A percentile compares a stretch with the other conserved stretches of the same genome.
phyloP scores from a whole-genome alignment of 1,140 invertebrate species.

The Plectus sambesii region DNA sequence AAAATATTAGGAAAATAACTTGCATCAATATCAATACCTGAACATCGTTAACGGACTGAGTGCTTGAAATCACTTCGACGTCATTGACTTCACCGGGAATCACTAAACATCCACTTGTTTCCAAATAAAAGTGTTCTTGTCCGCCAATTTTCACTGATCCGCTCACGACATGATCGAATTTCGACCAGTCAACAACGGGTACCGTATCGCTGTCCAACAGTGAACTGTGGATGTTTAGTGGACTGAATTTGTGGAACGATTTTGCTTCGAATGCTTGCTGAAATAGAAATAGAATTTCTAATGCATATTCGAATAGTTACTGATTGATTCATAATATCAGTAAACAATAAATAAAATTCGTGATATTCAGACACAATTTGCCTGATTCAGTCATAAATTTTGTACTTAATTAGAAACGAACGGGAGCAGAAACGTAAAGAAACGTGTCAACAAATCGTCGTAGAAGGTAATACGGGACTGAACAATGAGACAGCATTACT shows the following conservation, averaged over 20 bases:
- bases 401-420: constrained; percentile 6
- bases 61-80: constrained; percentile 68
- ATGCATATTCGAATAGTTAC: neutral
- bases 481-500: too few relatives aligned
- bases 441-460: too few relatives aligned
- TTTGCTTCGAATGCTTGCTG: constrained; percentile 61
- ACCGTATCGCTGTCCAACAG: constrained; percentile 17
- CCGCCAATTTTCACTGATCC: constrained; percentile 66
- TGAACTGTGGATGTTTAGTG: constrained; percentile 30
- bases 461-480: too few relatives aligned
- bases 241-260: constrained; percentile 54
- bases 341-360: constrained; percentile 2
- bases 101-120: constrained; percentile 64
- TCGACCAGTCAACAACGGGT: constrained; percentile 27
- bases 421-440: neutral
- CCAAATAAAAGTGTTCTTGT: constrained; percentile 93
- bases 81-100: constrained; percentile 70
- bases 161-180: constrained; percentile 48
- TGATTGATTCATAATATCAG: neutral
- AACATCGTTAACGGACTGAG: constrained; percentile 67
- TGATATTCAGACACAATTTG: too few relatives aligned
- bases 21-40: too few relatives aligned
- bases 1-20: too few relatives aligned
- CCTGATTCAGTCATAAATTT: neutral
- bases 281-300: constrained; percentile 31